phyloP scores from a whole-genome alignment of 2,888 invertebrate genomes.

The Arenicola marina region DNA sequence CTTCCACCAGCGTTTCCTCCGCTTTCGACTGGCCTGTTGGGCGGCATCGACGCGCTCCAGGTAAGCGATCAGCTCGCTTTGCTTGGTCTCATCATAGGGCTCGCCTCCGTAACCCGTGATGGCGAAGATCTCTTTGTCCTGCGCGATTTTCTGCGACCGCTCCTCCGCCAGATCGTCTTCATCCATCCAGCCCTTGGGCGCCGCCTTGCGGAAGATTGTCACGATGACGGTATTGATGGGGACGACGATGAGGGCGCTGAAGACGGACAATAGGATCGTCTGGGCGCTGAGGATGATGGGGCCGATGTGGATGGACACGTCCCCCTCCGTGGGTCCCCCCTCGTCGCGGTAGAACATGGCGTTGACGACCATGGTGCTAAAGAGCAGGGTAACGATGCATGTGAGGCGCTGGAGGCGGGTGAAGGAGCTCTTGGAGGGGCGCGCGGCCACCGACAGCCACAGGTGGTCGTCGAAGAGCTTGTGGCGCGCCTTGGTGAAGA shows the following conservation, averaged over 20 bases:
- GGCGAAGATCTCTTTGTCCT: not conserved
- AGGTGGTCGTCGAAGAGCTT: slow-evolving; percentile 57
- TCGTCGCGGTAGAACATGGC: slow-evolving; percentile 44
- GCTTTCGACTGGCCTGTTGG: slow-evolving; percentile 11
- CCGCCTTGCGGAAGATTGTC: slow-evolving; percentile 57
- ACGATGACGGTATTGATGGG: slow-evolving; percentile 56
- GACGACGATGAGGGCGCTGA: slow-evolving; percentile 45
- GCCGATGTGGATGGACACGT: slow-evolving; percentile 10
- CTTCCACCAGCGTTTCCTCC: slow-evolving; percentile 10
- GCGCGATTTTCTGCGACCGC: no score
- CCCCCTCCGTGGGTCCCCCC: slow-evolving; percentile 1
- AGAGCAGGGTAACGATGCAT: slow-evolving; percentile 39
- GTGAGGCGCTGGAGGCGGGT: slow-evolving; percentile 50
- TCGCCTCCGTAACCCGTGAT: no score
- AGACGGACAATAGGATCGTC: slow-evolving; percentile 11
- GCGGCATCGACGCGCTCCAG: not conserved
- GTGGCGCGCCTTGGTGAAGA: slow-evolving; percentile 12
- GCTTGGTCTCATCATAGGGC: no score
- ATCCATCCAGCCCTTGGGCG: slow-evolving; percentile 35
- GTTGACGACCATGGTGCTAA: slow-evolving; percentile 43
- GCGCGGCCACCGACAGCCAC: slow-evolving; percentile 62
- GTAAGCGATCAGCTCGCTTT: no score
- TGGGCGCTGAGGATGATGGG: slow-evolving; percentile 9
- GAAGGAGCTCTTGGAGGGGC: slow-evolving; percentile 55
- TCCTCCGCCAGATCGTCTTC: slow-evolving; percentile 16